phyloP scores from a whole-genome alignment of 2,888 invertebrate species.

The Encarsia formosa region DNA sequence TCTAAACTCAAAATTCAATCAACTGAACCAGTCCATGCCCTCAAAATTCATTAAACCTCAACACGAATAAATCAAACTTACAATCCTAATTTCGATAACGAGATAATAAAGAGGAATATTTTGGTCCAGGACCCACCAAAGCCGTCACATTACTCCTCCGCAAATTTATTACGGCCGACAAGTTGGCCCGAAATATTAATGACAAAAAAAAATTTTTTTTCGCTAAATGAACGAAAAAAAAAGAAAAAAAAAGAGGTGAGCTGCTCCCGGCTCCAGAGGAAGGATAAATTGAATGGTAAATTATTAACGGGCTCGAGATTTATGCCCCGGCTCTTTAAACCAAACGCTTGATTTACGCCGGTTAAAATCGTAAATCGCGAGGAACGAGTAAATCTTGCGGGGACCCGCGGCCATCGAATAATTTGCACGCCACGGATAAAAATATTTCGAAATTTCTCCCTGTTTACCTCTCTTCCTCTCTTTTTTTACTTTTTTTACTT shows the following conservation, averaged over 20 bases:
- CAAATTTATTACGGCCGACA: slow-evolving; percentile 12
- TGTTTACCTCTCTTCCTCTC: background rate
- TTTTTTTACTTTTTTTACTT: background rate
- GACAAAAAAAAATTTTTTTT: background rate
- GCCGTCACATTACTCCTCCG: too few relatives aligned
- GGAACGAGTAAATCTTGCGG: slow-evolving; percentile 23
- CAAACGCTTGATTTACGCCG: slow-evolving; percentile 27
- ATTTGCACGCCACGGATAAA: too few relatives aligned
- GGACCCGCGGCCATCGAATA: background rate
- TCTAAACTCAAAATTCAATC: too few relatives aligned
- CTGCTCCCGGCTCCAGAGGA: background rate
- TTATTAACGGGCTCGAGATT: slow-evolving; percentile 28
- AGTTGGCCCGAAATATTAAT: background rate
- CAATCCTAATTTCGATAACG: too few relatives aligned
- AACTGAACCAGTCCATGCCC: too few relatives aligned
- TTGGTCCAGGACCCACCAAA: slow-evolving; percentile 20
- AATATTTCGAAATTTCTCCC: too few relatives aligned
- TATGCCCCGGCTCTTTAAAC: slow-evolving; percentile 27
- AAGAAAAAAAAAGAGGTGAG: background rate
- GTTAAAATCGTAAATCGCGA: slow-evolving; percentile 29
- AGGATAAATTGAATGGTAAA: slow-evolving; percentile 27
- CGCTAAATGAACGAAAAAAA: slow-evolving; percentile 8
- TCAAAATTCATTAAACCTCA: too few relatives aligned
- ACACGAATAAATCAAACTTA: too few relatives aligned
- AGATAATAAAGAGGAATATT: too few relatives aligned